These are phyloP conservation scores for Osmerus eperlanus DNA, from an alignment of 2,113 vertebrate species.

Conservation along the genomic window DNA sequence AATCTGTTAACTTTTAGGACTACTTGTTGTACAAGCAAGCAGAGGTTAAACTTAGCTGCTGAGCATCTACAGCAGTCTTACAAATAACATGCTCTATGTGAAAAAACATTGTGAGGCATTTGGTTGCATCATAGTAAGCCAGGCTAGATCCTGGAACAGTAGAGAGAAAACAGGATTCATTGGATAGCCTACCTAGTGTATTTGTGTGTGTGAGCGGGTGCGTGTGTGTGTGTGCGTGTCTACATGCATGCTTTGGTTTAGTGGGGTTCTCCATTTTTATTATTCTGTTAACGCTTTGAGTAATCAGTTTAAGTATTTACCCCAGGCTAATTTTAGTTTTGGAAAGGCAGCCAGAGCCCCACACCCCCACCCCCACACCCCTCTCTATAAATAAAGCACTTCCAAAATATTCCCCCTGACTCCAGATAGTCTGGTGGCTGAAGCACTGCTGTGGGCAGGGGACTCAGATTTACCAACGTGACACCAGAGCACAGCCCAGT, in stretches of 20 bases:
- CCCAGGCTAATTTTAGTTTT: conserved; percentile 78
- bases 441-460: conserved; percentile 77
- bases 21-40: conserved; percentile 22
- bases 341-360: conserved; percentile 63
- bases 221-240: neutral
- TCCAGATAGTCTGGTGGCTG: conserved; percentile 93
- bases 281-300: conserved; percentile 63
- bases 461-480: conserved; percentile 92
- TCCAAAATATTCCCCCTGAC: conserved; percentile 91
- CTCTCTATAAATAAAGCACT: conserved; percentile 91
- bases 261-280: conserved; percentile 52
- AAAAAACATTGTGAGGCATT: conserved; percentile 58
- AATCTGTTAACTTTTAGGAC: conserved; percentile 23
- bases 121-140: conserved; percentile 51
- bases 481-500: conserved; percentile 84
- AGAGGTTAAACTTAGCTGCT: conserved; percentile 41
- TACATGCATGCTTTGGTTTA: conserved; percentile 27
- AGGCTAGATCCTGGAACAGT: conserved; percentile 30
- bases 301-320: conserved; percentile 74
- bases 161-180: neutral
- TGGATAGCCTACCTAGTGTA: neutral
- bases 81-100: conserved; percentile 56
- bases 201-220: neutral
- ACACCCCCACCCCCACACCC: neutral
- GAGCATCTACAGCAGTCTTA: conserved; percentile 50